Evolutionary conservation across 1,140 invertebrate species (phyloP).

Genomic region (Lordiphosa mommai): DNA sequence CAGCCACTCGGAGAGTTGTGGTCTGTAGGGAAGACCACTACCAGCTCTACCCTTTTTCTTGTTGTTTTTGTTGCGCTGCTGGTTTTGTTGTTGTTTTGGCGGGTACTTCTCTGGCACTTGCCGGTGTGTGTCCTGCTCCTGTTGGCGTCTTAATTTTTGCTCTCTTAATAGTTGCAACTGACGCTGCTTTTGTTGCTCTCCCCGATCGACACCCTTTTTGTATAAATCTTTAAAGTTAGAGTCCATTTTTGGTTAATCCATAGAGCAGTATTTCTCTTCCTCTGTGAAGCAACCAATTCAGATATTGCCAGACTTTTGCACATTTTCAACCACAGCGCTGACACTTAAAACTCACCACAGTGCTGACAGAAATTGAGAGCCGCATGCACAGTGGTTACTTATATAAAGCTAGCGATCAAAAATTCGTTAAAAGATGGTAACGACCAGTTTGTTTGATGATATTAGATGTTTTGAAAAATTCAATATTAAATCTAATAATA

Average conservation of each 20-base stretch:
- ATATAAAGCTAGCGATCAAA: no score
- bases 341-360: no score
- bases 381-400: no score
- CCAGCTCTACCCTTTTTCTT: conserved; percentile 5
- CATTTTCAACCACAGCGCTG: conserved; percentile 1
- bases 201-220: conserved; percentile 47
- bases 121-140: conserved; percentile 47
- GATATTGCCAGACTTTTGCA: neutral
- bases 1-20: conserved; percentile 92
- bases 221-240: conserved; percentile 44
- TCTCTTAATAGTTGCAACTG: conserved; percentile 34
- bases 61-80: conserved; percentile 6
- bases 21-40: neutral
- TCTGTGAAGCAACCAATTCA: no score
- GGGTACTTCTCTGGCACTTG: conserved; percentile 8
- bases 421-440: no score
- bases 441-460: no score
- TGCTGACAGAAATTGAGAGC: no score
- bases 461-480: no score
- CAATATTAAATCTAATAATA: no score
- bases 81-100: conserved; percentile 5
- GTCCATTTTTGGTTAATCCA: conserved; percentile 11
- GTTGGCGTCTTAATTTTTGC: conserved; percentile 73
- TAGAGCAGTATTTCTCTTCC: no score
- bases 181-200: conserved; percentile 46